A percentile compares a stretch with the other conserved stretches of the same genome.
Conservation (phyloP, 2,113 vertebrate genomes). For the Jaculus jaculus region DNA sequence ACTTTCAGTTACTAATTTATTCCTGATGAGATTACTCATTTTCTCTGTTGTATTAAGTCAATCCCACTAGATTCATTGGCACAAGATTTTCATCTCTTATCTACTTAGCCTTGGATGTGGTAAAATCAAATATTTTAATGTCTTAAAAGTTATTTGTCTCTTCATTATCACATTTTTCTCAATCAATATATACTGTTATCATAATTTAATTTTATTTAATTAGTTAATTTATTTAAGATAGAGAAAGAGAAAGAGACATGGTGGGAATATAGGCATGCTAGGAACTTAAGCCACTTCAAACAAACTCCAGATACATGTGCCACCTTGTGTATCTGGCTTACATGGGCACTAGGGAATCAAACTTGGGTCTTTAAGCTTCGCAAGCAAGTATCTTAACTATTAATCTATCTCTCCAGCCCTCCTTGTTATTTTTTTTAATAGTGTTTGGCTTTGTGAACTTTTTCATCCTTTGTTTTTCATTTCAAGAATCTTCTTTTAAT, state of each 20-base stretch:
- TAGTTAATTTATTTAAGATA: too few relatives aligned
- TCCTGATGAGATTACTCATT: not conserved
- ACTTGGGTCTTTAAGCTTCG: too few relatives aligned
- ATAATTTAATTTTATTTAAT: not conserved
- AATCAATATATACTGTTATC: not conserved
- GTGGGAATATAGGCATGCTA: too few relatives aligned
- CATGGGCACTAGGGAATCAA: too few relatives aligned
- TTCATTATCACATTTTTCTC: not conserved
- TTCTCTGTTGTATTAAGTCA: not conserved
- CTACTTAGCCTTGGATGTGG: not conserved
- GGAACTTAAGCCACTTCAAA: too few relatives aligned
- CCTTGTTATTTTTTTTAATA: not conserved
- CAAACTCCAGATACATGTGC: too few relatives aligned
- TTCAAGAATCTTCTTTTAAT: not conserved
- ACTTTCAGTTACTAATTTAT: not conserved
- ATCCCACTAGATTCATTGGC: not conserved
- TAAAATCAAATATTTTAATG: not conserved
- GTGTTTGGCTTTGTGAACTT: not conserved
- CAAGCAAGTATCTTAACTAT: too few relatives aligned
- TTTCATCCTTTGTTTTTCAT: not conserved
- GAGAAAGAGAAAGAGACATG: too few relatives aligned
- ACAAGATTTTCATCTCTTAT: not conserved
- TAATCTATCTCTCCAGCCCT: too few relatives aligned
- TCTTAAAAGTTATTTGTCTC: not conserved
- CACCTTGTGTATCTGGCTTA: too few relatives aligned